Base-by-base conservation (phyloP, 1,140 invertebrate genomes). In the Drosophila repleta region DNA sequence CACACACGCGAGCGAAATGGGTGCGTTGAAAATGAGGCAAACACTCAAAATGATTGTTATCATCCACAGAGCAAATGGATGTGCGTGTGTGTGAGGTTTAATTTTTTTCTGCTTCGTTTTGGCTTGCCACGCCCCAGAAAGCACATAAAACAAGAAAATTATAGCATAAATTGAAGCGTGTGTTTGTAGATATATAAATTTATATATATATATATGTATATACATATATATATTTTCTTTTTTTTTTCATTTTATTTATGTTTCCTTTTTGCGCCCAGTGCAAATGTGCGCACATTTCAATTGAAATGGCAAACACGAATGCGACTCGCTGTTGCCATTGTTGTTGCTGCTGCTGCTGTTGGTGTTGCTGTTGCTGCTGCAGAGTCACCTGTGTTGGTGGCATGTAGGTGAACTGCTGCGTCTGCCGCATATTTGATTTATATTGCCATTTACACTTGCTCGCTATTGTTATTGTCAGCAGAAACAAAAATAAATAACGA, bases 1-100 rank as follows among this genome's bases (percentile, higher is more conserved):
- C 60, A 29, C 46, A 61, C 32, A 37, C 15, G 21, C 49, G 15
- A 26, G 51, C 29, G 45, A 55, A 69, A 57, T 64, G 18, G 37
- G 41, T 68, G 60, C 60, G 53, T 58, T 69, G 58, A 83, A 83
- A 82, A 81, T 79, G 67, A 82, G 46, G 79, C 79, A 83, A 79
- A 83, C 80, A 84, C 79, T 83, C 57, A 83, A 84, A 83, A 83
- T 84, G 79, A 84, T 83, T 83, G 79, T 79, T 82, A 77, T 68
- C 66, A 60, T 62, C 69, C 32, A n/a, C 21, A 39, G 35, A 32
- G 51, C 48, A 76, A 76, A 69, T 74, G 71, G 60, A 64, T 43
- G 49, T 43, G 61, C 35, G 58, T 63, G 57, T 37, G 39, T 49
- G 41, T 18, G 29, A 8, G 51, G 5, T 66, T 48, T 8, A 51